These are phyloP conservation scores for Stomorhina lunata DNA, from an alignment of 2,888 invertebrate species.

Conservation along the genomic window DNA sequence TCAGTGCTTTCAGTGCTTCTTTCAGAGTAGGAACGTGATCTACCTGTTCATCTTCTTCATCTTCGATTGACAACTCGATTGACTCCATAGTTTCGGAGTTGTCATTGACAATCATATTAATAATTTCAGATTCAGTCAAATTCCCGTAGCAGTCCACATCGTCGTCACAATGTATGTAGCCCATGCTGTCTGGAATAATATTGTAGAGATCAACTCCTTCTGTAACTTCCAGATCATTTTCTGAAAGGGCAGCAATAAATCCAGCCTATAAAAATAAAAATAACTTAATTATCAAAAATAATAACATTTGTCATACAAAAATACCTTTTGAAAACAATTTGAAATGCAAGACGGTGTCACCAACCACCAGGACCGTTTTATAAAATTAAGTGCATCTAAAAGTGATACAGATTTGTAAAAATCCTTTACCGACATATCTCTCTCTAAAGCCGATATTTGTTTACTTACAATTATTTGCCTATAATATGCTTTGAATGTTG, in stretches of 20 bases:
- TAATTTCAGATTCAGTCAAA: conserved; percentile 43
- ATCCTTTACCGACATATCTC: conserved; percentile 44
- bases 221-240: background rate
- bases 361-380: conserved; percentile 56
- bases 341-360: conserved; percentile 53
- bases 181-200: background rate
- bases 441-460: conserved; percentile 53
- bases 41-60: conserved; percentile 10
- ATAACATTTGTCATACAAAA: background rate
- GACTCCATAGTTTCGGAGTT: no score
- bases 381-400: conserved; percentile 49
- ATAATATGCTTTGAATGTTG: conserved; percentile 60
- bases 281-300: background rate
- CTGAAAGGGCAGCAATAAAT: background rate
- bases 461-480: conserved; percentile 62
- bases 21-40: conserved; percentile 9
- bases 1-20: conserved; percentile 5
- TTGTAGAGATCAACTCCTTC: background rate
- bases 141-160: conserved; percentile 43
- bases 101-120: background rate
- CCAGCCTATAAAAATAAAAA: conserved; percentile 6
- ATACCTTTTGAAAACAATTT: conserved; percentile 63
- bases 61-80: background rate
- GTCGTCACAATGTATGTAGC: conserved; percentile 22
- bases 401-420: conserved; percentile 60